phyloP scores from a whole-genome alignment of 1,140 invertebrate species.

The Magallana gigas region DNA sequence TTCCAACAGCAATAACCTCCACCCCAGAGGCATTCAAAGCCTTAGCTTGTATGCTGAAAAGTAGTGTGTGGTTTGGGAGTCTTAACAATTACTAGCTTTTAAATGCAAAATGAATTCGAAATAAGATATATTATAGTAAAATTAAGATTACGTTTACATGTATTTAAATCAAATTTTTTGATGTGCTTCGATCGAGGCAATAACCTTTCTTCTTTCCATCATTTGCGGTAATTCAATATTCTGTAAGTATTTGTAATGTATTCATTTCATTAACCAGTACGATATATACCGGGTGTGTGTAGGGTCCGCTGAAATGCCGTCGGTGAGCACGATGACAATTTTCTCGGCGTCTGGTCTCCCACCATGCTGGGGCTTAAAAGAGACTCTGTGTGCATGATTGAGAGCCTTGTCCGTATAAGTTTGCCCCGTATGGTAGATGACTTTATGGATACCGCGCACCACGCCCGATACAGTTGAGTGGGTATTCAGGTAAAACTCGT shows the following conservation, averaged over 20 bases:
- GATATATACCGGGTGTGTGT: too few species aligned
- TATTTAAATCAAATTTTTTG: too few species aligned
- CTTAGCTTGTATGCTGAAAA: background rate
- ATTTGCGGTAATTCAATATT: too few species aligned
- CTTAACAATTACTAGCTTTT: too few species aligned
- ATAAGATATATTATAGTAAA: too few species aligned
- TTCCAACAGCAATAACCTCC: constrained; percentile 60
- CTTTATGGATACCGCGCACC: background rate
- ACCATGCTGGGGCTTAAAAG: constrained; percentile 57
- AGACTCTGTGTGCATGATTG: constrained; percentile 46
- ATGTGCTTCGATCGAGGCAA: too few species aligned
- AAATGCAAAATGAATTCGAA: too few species aligned
- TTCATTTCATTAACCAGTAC: too few species aligned
- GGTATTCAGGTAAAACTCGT: constrained; percentile 57
- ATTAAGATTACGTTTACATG: too few species aligned
- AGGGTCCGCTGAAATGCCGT: constrained; percentile 53
- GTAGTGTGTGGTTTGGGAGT: too few species aligned
- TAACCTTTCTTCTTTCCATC: too few species aligned
- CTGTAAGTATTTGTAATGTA: too few species aligned
- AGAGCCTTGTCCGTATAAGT: constrained; percentile 61
- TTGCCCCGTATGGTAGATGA: constrained; percentile 47
- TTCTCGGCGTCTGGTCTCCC: constrained; percentile 54
- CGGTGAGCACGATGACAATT: constrained; percentile 63
- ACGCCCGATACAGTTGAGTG: background rate
- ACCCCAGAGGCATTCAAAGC: constrained; percentile 46